Evolutionary conservation across 2,113 vertebrate species (phyloP).

Genomic region (Taurulus bubalis): DNA sequence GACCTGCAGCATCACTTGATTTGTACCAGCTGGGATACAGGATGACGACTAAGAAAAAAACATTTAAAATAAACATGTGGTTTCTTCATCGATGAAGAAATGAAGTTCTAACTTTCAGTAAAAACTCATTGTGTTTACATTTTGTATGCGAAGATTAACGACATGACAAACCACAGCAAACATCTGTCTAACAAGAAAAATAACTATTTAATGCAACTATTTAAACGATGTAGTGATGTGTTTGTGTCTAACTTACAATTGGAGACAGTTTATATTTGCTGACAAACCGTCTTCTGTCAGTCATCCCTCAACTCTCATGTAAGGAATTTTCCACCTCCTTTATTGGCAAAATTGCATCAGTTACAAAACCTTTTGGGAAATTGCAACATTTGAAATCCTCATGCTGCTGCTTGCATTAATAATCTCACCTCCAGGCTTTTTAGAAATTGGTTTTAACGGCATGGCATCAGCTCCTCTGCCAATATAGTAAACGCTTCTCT

Average conservation of each 20-base stretch:
- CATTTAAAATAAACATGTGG: not conserved
- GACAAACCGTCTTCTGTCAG: not conserved
- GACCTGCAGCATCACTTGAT: constrained; percentile 32
- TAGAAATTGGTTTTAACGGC: not conserved
- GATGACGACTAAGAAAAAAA: not conserved
- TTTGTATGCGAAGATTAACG: not conserved
- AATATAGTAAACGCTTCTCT: not conserved
- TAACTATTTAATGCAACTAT: not conserved
- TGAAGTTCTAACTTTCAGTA: not conserved
- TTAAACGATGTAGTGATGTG: not conserved
- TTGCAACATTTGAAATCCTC: not conserved
- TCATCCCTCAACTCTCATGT: not conserved
- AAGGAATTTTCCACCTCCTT: not conserved
- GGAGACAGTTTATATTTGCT: not conserved
- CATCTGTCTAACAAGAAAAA: not conserved
- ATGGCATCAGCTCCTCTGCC: not conserved
- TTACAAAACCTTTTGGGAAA: not conserved
- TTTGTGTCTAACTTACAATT: not conserved
- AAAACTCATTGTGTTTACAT: not conserved
- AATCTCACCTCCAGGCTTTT: not conserved
- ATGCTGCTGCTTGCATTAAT: not conserved
- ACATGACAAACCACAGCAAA: not conserved
- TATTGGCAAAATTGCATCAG: not conserved
- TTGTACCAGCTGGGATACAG: constrained; percentile 13
- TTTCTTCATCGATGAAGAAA: not conserved